Evolutionary conservation across 53 echinoderm and acorn worm genomes (phyloP), one percentile per base, ranked within the genome.

Genomic region (Mesocentrotus franciscanus): DNA sequence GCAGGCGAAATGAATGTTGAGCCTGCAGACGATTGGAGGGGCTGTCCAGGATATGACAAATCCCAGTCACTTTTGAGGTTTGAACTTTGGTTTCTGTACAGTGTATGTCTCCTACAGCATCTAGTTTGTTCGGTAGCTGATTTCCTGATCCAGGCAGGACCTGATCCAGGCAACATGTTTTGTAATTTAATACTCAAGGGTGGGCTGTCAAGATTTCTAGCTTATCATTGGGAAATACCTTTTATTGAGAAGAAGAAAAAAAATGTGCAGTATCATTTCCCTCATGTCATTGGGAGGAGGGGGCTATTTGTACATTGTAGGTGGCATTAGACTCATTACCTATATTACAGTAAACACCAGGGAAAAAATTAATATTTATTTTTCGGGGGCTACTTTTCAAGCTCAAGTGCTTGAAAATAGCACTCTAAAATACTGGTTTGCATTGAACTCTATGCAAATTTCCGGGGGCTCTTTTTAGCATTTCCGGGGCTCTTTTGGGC

Each of bases 41-140:
- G 57, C 58, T 87, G 87, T 26, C 29, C 87, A 87, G 87, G 87
- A 87, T 87, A 87, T 87, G 87, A 87, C 87, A 87, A 87, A 87
- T 87, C 87, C 58, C 87, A 58, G 58, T 87, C 87, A n/a, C 87
- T 57, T 87, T 58, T 87, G 87, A 87, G 87, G 87, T 87, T 87
- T 87, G 87, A 87, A 87, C 87, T 87, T 58, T 87, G 29, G 33
- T 87, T 87, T 87, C 87, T 87, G 58, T n/a, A n/a, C n/a, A n/a
- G n/a, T n/a, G n/a, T 87, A 56, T 58, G 49, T 84, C 84, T 84
- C 42, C 78, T 14, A 49, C 49, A 49, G 49, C 6, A 78, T 78
- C 11, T 78, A 74, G 84, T 49, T 8, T 87, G 58, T 29, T 58
- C 87, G 12, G 58, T 57, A 87, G 87, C 87, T 34, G n/a, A 15